Conservation (phyloP, 2,797 vertebrate genomes). For the Squalus acanthias region DNA sequence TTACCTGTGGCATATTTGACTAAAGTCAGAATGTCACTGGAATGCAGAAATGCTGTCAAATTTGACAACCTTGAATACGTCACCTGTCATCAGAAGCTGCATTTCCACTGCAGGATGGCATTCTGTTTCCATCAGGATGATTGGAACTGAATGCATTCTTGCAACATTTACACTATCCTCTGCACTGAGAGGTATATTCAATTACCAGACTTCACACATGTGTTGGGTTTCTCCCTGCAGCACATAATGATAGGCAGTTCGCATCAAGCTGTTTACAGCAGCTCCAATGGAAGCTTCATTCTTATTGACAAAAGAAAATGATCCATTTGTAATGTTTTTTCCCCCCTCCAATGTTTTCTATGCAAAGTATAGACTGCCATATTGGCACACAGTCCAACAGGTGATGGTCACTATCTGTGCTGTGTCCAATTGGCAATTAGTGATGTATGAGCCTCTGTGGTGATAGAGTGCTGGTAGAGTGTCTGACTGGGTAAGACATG, state of each 20-base stretch:
- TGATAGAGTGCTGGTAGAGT: not conserved
- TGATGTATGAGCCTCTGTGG: not conserved
- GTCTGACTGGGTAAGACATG: not conserved
- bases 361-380: not conserved
- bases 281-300: not conserved
- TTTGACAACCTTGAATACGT: constrained; percentile 11
- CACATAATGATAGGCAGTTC: not conserved
- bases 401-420: not conserved
- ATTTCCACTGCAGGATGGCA: not conserved
- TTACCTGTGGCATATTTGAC: not conserved
- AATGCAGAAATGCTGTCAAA: not conserved
- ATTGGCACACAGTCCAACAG: not conserved
- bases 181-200: constrained; percentile 4
- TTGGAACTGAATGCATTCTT: constrained; percentile 6
- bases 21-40: not conserved
- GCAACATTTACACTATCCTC: not conserved
- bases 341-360: not conserved
- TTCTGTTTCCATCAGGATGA: not conserved
- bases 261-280: not conserved
- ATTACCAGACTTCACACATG: constrained; percentile 9
- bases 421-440: not conserved
- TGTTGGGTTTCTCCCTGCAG: constrained; percentile 4
- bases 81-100: not conserved
- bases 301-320: not conserved
- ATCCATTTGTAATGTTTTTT: not conserved